phyloP scores from a whole-genome alignment of 2,113 vertebrate genomes.

The Ptilonorhynchus violaceus region DNA sequence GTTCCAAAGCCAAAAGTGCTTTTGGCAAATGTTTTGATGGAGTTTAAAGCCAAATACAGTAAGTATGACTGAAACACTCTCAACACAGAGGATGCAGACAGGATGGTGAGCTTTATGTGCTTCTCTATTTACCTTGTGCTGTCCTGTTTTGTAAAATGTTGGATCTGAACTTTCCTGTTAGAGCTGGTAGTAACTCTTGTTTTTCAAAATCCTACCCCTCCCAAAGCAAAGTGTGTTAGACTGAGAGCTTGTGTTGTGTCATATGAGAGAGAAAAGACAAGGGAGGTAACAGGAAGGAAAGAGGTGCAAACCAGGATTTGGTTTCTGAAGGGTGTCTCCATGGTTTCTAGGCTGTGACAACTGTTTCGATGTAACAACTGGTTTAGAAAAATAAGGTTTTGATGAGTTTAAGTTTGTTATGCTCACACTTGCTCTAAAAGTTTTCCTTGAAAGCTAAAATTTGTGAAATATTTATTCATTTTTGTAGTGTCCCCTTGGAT shows the following conservation, averaged over 20 bases:
- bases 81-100: neutral
- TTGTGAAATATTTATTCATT: neutral
- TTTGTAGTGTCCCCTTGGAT: neutral
- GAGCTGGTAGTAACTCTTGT: neutral
- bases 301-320: neutral
- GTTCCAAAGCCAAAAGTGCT: neutral
- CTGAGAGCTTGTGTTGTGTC: neutral
- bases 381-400: neutral
- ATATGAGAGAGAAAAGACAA: neutral
- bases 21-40: neutral
- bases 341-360: neutral
- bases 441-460: neutral
- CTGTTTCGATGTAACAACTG: neutral
- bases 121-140: neutral
- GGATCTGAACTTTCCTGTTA: neutral
- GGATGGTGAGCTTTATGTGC: rapidly evolving
- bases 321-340: neutral
- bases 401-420: neutral
- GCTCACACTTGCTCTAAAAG: neutral
- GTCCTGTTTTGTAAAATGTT: neutral
- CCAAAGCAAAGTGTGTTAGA: neutral
- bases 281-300: neutral
- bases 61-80: neutral
- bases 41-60: neutral
- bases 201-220: neutral